Evolutionary conservation across 1,140 invertebrate genomes (phyloP), one percentile per base, ranked within the genome.

Genomic region (Melanaphis sacchari): DNA sequence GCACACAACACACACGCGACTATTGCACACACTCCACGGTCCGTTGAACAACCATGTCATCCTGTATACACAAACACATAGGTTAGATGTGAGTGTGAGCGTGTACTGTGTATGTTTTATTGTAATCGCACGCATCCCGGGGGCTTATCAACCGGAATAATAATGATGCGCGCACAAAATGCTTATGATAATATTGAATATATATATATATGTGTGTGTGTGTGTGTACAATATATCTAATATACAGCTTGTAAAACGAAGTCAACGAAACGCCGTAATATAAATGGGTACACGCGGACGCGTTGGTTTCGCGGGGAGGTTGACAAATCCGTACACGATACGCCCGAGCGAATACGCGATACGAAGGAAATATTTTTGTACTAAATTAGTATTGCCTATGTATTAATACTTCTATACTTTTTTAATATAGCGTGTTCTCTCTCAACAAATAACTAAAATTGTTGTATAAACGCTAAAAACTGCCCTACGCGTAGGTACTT

Each of bases 31-130:
- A 6, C 15, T 54, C 24, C 91, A 54, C 46, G 91, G 91, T 85
- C 81, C 91, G 84, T 84, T 41, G 91, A 93, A 93, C 91, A 93
- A 40, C 91, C 46, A 46, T 93, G 91, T 82, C 91, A 85, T 81
- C 81, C 91, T 92, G 76, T 92, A 91, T 43, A 90, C 24, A 76
- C 54, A 22, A 38, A 76, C n/a, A 49, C 26, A n/a, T 91, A 49
- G 18, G 43, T 88, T 54, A 31, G 36, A n/a, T 36, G 31, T 8
- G 43, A 6, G 26, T 87, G 41, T 49, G 31, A 21, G 24, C 49
- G 21, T 49, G 43, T 49, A 9, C 36, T 38, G 46, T 88, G 21
- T 40, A 54, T 36, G 43, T 36, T 91, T 82, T 81, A 49, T 91
- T 49, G 40, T 49, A 46, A 0, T 5, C 38, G 24, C 11, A 15